Evolutionary conservation across 92 coral and sea anemone species (phyloP).

Genomic region (Heteractis magnifica): DNA sequence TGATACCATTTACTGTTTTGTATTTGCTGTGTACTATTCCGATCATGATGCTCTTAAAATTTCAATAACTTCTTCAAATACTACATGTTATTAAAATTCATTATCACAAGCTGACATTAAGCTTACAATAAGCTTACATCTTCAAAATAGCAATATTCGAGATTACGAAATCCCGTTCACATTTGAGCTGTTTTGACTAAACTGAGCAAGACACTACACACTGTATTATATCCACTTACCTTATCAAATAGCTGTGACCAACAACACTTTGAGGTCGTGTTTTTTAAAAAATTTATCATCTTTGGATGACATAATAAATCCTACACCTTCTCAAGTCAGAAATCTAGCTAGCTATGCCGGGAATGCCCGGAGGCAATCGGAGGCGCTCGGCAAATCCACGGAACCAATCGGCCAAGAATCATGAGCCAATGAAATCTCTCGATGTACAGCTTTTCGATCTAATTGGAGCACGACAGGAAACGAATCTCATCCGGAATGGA

Average conservation of each 20-base stretch:
- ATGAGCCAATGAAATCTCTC: slow-evolving; percentile 23
- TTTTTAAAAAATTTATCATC: no score
- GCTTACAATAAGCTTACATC: neutral
- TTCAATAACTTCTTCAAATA: neutral
- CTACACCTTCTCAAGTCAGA: no score
- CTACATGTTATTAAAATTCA: neutral
- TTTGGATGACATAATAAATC: no score
- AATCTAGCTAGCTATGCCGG: no score
- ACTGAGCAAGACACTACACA: neutral
- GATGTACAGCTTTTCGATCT: slow-evolving; percentile 16
- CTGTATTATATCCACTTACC: neutral
- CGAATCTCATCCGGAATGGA: slow-evolving; percentile 15
- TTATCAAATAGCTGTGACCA: neutral
- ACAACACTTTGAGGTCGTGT: neutral
- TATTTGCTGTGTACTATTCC: slow-evolving; percentile 6
- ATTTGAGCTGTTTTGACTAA: neutral
- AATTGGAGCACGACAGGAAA: slow-evolving; percentile 14
- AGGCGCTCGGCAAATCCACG: slow-evolving; percentile 3
- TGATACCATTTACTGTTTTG: neutral
- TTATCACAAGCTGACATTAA: neutral
- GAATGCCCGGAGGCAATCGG: neutral
- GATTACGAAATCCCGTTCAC: no score
- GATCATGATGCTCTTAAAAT: slow-evolving; percentile 21
- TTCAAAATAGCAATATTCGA: neutral
- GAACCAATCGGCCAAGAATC: slow-evolving; percentile 26